Conservation (phyloP, 1,140 invertebrate genomes). For the Globodera ellingtonae region DNA sequence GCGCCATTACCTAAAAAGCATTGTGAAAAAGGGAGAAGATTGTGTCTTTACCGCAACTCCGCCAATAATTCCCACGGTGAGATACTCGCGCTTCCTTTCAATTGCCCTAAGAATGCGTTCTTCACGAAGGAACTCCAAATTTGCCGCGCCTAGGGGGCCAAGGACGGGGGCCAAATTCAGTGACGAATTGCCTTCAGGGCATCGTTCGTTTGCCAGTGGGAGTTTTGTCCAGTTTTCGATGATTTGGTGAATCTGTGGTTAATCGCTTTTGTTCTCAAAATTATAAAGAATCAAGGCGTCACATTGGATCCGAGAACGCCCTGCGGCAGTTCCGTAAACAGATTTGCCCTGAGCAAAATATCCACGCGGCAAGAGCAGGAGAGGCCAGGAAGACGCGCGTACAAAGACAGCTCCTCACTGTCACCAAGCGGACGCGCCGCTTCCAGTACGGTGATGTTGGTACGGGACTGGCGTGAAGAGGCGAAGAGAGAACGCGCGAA, state of each 20-base stretch:
- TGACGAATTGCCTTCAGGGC: slow-evolving; percentile 14
- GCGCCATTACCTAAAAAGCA: slow-evolving; percentile 34
- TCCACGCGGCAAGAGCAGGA: neutral
- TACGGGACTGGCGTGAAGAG: neutral
- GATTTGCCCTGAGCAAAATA: slow-evolving; percentile 15
- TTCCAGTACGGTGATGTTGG: slow-evolving; percentile 15
- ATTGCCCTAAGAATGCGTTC: slow-evolving; percentile 43
- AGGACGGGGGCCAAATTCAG: slow-evolving; percentile 25
- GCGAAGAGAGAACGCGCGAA: slow-evolving; percentile 8
- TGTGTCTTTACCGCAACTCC: slow-evolving; percentile 40
- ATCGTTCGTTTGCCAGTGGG: slow-evolving; percentile 18
- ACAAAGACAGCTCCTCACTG: slow-evolving; percentile 7
- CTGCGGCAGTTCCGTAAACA: slow-evolving; percentile 6
- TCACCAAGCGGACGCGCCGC: slow-evolving; percentile 2
- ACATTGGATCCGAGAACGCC: neutral
- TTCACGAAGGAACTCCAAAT: slow-evolving; percentile 49
- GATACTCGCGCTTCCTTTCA: slow-evolving; percentile 45
- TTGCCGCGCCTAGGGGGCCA: slow-evolving; percentile 31
- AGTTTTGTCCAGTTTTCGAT: slow-evolving; percentile 3
- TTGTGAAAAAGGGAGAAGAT: neutral
- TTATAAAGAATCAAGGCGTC: neutral
- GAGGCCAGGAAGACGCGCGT: slow-evolving; percentile 10
- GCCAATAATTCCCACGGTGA: slow-evolving; percentile 50
- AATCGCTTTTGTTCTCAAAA: neutral
- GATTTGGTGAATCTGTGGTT: slow-evolving; percentile 7